A percentile compares a stretch with the other conserved stretches of the same genome.
Evolutionary conservation across 2,113 vertebrate species (phyloP).

Genomic region (Hassar affinis): DNA sequence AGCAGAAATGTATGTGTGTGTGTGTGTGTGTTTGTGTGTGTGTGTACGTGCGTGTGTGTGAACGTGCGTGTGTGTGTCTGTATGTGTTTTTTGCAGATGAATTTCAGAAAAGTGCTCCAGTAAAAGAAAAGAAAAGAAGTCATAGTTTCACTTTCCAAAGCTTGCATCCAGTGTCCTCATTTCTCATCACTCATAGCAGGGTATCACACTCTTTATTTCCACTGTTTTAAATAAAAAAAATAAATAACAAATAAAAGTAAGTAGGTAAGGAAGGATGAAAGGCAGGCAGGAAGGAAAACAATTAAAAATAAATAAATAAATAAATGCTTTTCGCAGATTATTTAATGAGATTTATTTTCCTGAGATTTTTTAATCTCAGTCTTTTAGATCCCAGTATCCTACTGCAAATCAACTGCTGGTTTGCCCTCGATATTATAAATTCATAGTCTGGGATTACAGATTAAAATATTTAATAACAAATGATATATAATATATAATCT

Average conservation of each 20-base stretch:
- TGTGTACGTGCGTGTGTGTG: too few species aligned
- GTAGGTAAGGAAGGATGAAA: too few species aligned
- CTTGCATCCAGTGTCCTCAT: not conserved
- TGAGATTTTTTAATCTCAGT: not conserved
- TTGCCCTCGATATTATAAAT: not conserved
- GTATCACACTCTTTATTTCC: not conserved
- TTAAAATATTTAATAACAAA: not conserved
- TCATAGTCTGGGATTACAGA: not conserved
- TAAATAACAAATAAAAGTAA: too few species aligned
- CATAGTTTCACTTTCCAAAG: not conserved
- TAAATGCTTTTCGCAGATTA: too few species aligned
- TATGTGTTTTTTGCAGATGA: not conserved
- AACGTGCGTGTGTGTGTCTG: too few species aligned
- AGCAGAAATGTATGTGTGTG: not conserved
- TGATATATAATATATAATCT: too few species aligned
- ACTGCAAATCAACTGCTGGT: not conserved
- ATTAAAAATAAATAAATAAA: too few species aligned
- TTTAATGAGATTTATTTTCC: too few species aligned
- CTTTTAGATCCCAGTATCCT: not conserved
- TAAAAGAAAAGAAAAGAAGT: not conserved
- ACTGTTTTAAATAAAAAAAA: too few species aligned
- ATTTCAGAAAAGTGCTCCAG: not conserved
- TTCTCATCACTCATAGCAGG: not conserved
- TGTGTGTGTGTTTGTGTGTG: too few species aligned
- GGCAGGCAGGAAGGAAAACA: too few species aligned